Evolutionary conservation across 2,797 vertebrate species (phyloP), one percentile per base, ranked within the genome.

Genomic region (Paratrypauchen microcephalus): DNA sequence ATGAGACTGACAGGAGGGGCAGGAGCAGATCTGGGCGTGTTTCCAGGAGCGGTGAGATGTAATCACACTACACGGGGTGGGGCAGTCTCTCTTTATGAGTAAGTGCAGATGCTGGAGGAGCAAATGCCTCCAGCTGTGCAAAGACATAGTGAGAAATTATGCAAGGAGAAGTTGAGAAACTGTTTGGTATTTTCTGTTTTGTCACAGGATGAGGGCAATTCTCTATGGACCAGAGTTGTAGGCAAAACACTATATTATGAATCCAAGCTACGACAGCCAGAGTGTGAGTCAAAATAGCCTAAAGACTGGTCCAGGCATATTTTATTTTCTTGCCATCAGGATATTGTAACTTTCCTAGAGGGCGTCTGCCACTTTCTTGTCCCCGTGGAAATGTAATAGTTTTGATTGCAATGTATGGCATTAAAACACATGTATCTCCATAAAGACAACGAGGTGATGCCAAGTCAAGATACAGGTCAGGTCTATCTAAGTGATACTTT

Each of bases 31-130:
- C 11, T 73, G 80, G 78, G 70, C 45, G 73, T 82, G 82, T 74
- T 80, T 77, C 70, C 72, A 69, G 55, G 75, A 83, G 41, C 75
- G 80, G 77, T 85, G 73, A 80, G 85, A 78, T 78, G 81, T 84
- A 75, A 83, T 73, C 76, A 58, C 57, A 66, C 23, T 70, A 45
- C 41, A 45, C 12, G 5, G 83, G 76, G 84, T 63, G 78, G 81
- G 76, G 79, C 63, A 39, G 28, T 77, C 74, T 73, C 71, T 72
- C 82, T 18, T 45, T 66, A 18, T 75, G 66, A 80, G 79, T 76
- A 76, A 60, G 23, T 71, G 71, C 83, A 83, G n/a, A 81, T 79
- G 66, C 69, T 77, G 77, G 80, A 58, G 66, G 36, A 65, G n/a
- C 69, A 73, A 54, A 61, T 63, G 65, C 65, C 72, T 26, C 60